Evolutionary conservation across 2,797 vertebrate species (phyloP), one percentile per base, ranked within the genome.

Genomic region (Petrocephalus schoutedeni): DNA sequence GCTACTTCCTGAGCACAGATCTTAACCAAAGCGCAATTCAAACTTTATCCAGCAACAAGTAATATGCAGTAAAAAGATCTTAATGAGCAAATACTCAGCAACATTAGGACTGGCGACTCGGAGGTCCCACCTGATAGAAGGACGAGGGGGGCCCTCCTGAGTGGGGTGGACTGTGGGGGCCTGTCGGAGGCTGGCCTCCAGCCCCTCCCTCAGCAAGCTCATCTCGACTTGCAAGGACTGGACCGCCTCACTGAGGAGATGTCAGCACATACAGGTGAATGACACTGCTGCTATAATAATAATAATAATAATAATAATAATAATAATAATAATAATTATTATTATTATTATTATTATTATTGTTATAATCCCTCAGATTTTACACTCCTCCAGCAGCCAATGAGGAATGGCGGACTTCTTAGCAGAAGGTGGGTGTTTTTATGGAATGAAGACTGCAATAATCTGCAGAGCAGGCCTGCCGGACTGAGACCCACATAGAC

Each of bases 221-320:
- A 98, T 95, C 91, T 98, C 97, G 0, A 92, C 92, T 91, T 94
- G 96, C 87, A 98, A 94, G 0, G 91, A 93, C 1, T 88, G 93
- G 89, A 97, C 94, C 32, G 95, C 96, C 89, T 92, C 94, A 88
- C 98, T 98, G 87, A 1, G 7, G 36, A 77, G 41, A 9, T 23
- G 57, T 21, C 71, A 61, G 54, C 56, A n/a, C 12, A 61, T 16
- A 74, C 19, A 36, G 28, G 56, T 41, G 41, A 36, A 36, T 21
- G 86, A 21, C 23, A 49, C 32, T 8, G 19, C n/a, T 23, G 59
- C 36, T 58, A 14, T 45, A 3, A 49, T 8, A 21, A 45, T 5
- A 45, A 9, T 61, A 16, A 51, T 4, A 5, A 19, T 19, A 19
- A 59, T 59, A 36, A 71, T 36, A 58, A 85, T 23, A 21, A 49